Evolutionary conservation across 2,113 vertebrate species (phyloP), one percentile per base, ranked within the genome.

Genomic region (Salminus brasiliensis): DNA sequence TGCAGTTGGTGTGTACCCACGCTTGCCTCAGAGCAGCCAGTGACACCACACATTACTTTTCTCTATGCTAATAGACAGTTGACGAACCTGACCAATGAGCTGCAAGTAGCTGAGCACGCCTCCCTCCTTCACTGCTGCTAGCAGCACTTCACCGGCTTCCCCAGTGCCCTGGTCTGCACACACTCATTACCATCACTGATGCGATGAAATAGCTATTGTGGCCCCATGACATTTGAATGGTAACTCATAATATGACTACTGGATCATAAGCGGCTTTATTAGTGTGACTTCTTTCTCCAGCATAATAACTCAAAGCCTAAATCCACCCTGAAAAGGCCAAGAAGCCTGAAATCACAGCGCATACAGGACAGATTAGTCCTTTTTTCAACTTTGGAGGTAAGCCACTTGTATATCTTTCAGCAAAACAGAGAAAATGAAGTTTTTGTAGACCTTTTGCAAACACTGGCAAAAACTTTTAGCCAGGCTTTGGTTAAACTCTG

Each of bases 131-230:
- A 2, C 39, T 70, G 7, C 72, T 36, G 52, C 60, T 34, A 45
- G 13, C 25, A n/a, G 68, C 68, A 72, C 29, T 73, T 65, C 32
- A 77, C 43, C 16, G n/a, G 36, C 45, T 63, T 78, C 47, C 10
- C 9, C 67, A 21, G 23, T 25, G 36, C 30, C 34, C 1, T 66
- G 49, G 81, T 86, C 87, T 84, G 67, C 78, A 84, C 74, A 86
- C 85, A 80, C 70, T 85, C 62, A 85, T 82, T 76, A 85, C 59
- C 65, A 65, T 80, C 73, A 30, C 39, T 3, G 27, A 41, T 76
- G 27, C 59, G 57, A 69, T 80, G 23, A 82, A 76, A 76, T 62
- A 76, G 52, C 32, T 63, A 59, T 57, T 66, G 32, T 57, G 43
- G 62, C 29, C 41, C 3, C 34, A 21, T 25, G 30, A 71, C 80